Percentiles rank a stretch among this genome's conserved stretches.
Conservation (phyloP, 2,797 vertebrate species). For the Champsocephalus esox region DNA sequence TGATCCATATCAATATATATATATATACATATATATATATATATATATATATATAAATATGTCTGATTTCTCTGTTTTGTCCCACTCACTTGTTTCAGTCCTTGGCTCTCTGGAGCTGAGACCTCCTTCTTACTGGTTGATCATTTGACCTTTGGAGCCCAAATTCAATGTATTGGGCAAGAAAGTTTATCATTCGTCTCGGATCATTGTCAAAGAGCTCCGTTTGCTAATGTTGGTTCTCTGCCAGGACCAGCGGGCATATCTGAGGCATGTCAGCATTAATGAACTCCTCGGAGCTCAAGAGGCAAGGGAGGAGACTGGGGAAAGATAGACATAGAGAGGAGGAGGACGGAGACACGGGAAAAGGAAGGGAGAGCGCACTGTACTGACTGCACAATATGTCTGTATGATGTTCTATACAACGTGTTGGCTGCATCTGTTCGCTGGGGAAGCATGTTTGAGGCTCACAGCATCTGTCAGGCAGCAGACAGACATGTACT, state of each 20-base stretch:
- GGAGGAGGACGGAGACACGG: constrained; percentile 32
- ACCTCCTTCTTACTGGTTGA: constrained; percentile 10
- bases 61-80: constrained; percentile 6
- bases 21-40: no score
- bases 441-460: constrained; percentile 55
- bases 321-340: constrained; percentile 26
- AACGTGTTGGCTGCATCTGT: constrained; percentile 71
- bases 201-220: constrained; percentile 64
- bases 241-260: constrained; percentile 63
- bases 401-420: constrained; percentile 60
- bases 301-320: constrained; percentile 31
- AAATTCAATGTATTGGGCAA: constrained; percentile 58
- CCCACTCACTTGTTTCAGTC: neutral
- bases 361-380: constrained; percentile 28
- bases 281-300: constrained; percentile 69
- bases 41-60: no score
- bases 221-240: constrained; percentile 47
- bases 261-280: constrained; percentile 61
- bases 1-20: no score
- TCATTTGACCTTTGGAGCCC: constrained; percentile 32
- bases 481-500: constrained; percentile 58
- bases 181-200: constrained; percentile 53
- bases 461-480: constrained; percentile 76
- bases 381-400: constrained; percentile 59
- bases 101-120: constrained; percentile 7